Base-by-base conservation (phyloP, 2,888 invertebrate genomes). In the Ormia ochracea region DNA sequence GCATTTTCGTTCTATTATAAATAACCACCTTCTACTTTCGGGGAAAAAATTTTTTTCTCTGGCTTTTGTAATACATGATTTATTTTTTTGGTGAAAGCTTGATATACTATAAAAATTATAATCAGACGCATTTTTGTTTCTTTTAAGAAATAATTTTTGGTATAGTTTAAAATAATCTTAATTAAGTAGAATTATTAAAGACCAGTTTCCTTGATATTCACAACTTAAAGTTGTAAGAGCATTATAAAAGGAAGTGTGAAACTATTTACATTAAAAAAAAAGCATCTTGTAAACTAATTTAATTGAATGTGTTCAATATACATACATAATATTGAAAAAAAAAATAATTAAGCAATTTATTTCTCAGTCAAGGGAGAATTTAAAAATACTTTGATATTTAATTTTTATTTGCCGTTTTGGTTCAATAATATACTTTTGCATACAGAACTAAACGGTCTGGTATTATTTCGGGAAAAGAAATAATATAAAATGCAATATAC, bases 141-240 rank as follows among this genome's bases (percentile, higher is more conserved):
- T 41, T 56, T 70, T 69, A 43, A 56, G 48, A 74, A 45, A 66
- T 65, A 70, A 59, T 66, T 79, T 79, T 79, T 79, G 79, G 79
- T 65, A 65, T 52, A 78, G 69, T 69, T 68, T 65, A 56, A 54
- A 78, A 63, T 52, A 38, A 33, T 61, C 31, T 26, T n/a, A 9
- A 36, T 14, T 41, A 41, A 28, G 10, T 14, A 50, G 50, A 36
- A 36, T 59, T 21, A 14, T 14, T 6, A 23, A 12, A 12, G 50
- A 48, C 21, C n/a, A 48, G 45, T 45, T 7, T 52, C 21, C 33
- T 4, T 21, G 4, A 23, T 38, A 65, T 38, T 31, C 56, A 58
- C 69, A 76, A 69, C 77, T 77, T 65, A 50, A 58, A 66, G 72
- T 66, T 72, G 65, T 38, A 48, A 1, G 38, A 59, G n/a, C 48